Conservation (phyloP, 2,113 vertebrate genomes). For the Asarcornis scutulata region DNA sequence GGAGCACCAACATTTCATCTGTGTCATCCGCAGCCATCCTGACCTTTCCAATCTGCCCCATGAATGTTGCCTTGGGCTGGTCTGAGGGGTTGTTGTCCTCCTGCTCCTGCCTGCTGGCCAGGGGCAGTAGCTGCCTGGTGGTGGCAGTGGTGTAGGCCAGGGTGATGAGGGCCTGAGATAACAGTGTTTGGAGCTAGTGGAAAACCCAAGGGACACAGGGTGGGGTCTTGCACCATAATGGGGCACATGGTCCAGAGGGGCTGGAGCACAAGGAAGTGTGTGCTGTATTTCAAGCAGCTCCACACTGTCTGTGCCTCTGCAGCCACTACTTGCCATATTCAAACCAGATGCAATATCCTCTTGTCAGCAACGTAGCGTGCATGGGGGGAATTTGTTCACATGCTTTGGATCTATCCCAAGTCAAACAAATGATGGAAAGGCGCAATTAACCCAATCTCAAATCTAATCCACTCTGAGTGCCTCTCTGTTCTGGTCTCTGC, state of each 20-base stretch:
- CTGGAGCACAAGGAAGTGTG: not conserved
- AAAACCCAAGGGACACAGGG: not conserved
- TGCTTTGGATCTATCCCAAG: constrained; percentile 45
- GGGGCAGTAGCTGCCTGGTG: not conserved
- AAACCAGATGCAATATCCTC: constrained; percentile 72
- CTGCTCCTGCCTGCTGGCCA: not conserved
- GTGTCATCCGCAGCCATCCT: not conserved
- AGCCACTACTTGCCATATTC: constrained; percentile 58
- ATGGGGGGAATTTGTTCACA: constrained; percentile 39
- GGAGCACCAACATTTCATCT: not conserved
- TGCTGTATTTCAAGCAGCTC: constrained; percentile 64
- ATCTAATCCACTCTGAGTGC: constrained; percentile 21
- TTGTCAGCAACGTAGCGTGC: constrained; percentile 26
- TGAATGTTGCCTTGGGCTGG: rapidly evolving
- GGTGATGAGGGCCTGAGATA: not conserved
- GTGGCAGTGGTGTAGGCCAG: not conserved
- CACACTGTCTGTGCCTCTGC: constrained; percentile 27
- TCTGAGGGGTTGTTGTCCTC: not conserved
- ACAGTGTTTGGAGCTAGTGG: not conserved
- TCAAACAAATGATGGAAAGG: constrained; percentile 68
- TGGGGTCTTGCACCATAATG: constrained; percentile 12
- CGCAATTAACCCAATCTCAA: constrained; percentile 64
- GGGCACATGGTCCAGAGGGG: not conserved
- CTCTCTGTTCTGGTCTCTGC: constrained; percentile 28
- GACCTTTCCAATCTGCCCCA: not conserved